Conservation (phyloP, 2,113 vertebrate genomes). For the Nymphicus hollandicus region DNA sequence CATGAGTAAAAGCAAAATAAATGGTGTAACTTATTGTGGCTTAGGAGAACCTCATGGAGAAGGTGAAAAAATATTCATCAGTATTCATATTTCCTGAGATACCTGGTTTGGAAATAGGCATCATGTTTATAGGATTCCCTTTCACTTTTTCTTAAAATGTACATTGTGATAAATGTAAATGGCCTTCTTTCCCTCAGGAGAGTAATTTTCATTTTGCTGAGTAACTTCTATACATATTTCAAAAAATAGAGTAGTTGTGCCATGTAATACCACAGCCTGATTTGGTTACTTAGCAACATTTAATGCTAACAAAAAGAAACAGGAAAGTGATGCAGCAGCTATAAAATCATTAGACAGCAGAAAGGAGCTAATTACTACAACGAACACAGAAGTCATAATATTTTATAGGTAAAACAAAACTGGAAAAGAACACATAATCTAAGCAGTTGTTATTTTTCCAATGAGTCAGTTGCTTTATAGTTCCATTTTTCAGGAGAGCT, state of each 20-base stretch:
- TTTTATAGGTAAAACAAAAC: background rate
- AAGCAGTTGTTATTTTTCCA: background rate
- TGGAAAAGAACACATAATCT: background rate
- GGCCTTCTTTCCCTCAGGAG: background rate
- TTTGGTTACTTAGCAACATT: slow-evolving; percentile 36
- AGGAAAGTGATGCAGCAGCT: background rate
- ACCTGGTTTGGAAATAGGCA: background rate
- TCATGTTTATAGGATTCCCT: background rate
- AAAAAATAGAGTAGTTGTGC: background rate
- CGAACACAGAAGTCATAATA: background rate
- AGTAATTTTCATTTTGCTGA: background rate
- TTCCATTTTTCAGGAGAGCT: background rate
- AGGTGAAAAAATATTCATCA: background rate
- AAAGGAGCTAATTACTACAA: background rate
- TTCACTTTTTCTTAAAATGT: background rate
- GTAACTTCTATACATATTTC: background rate
- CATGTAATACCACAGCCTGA: background rate
- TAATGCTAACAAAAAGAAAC: background rate
- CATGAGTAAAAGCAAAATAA: background rate
- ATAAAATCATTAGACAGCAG: background rate
- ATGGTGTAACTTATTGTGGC: background rate
- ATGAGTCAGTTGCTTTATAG: background rate
- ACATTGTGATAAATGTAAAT: background rate
- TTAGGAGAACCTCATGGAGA: background rate
- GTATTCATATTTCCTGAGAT: background rate